Base-by-base conservation (phyloP, 2,888 invertebrate species). In the Leptinotarsa tumamoca region DNA sequence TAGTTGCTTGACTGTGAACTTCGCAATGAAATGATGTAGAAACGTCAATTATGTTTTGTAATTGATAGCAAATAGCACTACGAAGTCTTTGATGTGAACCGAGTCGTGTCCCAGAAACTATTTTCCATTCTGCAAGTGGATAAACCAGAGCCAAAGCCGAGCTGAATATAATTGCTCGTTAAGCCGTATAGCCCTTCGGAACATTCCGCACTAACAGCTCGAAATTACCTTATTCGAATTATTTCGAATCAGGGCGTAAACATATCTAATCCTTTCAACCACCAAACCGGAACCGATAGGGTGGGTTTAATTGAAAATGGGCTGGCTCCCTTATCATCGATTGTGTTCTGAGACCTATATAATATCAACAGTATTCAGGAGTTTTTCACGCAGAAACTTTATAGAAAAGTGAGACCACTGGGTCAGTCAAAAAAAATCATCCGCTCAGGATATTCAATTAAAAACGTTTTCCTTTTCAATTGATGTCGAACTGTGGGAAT, bases 161-260 rank as follows among this genome's bases (percentile, higher is more conserved):
- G 68, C 76, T 73, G 73, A 74, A 76, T 76, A 76, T 76, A 76
- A 76, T 76, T 76, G 76, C 73, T 74, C 76, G 76, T 74, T 76
- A 76, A 76, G 67, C 73, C 71, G 73, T 52, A 76, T 71, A 73
- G 73, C 76, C 76, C 73, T 71, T 71, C 71, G 68, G 76, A 76
- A 78, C 79, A 80, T 79, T 80, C 76, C 79, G 72, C 78, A 78
- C 78, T 79, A 80, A 78, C 79, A 80, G 78, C 77, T 79, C 68
- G 77, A 77, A 80, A 80, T 80, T 79, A 79, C 79, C 80, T 76
- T 74, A 78, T 78, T 78, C 79, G 75, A 77, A 75, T 78, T 78
- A 78, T 78, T 78, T 71, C 78, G 73, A 78, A 76, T 80, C 78
- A 74, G 71, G 78, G 79, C 80, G 76, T 76, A 72, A 78, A 78